phyloP scores from a whole-genome alignment of 2,797 vertebrate species.

The Chaetodon trifasciatus region DNA sequence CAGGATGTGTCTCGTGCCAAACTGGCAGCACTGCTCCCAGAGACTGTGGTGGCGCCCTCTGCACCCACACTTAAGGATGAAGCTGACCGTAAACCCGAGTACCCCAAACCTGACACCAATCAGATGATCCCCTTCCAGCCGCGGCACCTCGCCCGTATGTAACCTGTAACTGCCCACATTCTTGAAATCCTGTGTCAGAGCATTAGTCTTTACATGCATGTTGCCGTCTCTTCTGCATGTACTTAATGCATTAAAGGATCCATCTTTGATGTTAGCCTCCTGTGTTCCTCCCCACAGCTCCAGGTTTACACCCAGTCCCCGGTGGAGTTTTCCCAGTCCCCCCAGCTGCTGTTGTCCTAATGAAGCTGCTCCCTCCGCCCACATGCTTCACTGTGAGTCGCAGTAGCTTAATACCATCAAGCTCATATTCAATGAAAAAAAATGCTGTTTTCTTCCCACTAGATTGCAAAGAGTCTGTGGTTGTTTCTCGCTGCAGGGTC shows the following conservation, averaged over 20 bases:
- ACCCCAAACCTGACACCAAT: conserved; percentile 98
- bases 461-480: conserved; percentile 28
- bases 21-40: conserved; percentile 92
- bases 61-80: conserved; percentile 94
- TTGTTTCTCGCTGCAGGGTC: conserved; percentile 87
- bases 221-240: neutral
- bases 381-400: conserved; percentile 94
- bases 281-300: conserved; percentile 84
- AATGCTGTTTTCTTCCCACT: neutral
- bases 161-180: neutral
- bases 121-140: conserved; percentile 99
- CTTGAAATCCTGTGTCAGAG: neutral
- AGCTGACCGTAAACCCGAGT: conserved; percentile 95
- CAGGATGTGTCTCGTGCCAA: conserved; percentile 98
- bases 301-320: conserved; percentile 96
- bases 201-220: too few relatives aligned
- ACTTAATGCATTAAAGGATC: conserved; percentile 2
- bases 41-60: conserved; percentile 94
- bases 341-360: conserved; percentile 94
- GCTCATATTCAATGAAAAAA: conserved; percentile 20
- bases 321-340: conserved; percentile 98
- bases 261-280: conserved; percentile 17
- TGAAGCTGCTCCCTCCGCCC: conserved; percentile 98
- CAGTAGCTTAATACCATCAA: conserved; percentile 25
- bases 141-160: conserved; percentile 95